phyloP scores from a whole-genome alignment of 2,113 vertebrate species.

The Apaloderma vittatum region DNA sequence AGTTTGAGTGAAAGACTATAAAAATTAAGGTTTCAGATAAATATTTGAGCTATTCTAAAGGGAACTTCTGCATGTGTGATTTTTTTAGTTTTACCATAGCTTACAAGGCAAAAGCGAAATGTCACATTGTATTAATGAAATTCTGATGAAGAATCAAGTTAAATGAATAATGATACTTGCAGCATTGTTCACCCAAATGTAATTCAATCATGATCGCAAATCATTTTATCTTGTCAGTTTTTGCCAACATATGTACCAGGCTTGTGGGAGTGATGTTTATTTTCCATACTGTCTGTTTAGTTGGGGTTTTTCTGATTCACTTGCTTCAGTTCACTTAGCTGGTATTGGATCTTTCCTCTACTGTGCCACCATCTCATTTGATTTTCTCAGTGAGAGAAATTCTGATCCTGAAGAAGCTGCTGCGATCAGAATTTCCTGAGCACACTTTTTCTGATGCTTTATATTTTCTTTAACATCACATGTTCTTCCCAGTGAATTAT shows the following conservation, averaged over 20 bases:
- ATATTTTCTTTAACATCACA: not conserved
- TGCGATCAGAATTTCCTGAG: not conserved
- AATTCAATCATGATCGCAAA: not conserved
- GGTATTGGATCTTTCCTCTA: conserved; percentile 29
- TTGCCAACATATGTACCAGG: not conserved
- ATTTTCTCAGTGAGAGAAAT: conserved; percentile 33
- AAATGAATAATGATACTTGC: not conserved
- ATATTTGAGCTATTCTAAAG: not conserved
- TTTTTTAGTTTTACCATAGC: not conserved
- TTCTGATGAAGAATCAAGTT: not conserved
- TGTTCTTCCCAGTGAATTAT: not conserved
- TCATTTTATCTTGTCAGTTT: conserved; percentile 19
- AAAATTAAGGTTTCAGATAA: not conserved
- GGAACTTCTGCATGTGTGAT: not conserved
- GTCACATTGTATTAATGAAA: not conserved
- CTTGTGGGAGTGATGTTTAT: conserved; percentile 20
- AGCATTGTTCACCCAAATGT: not conserved
- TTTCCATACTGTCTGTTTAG: not conserved
- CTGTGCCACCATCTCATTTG: conserved; percentile 40
- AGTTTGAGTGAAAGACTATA: not conserved
- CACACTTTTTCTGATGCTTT: not conserved
- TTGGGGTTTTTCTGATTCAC: not conserved
- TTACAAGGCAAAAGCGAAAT: not conserved
- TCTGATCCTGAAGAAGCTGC: not conserved
- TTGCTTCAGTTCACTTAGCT: conserved; percentile 28